Evolutionary conservation across 1,140 invertebrate species (phyloP), one percentile per base, ranked within the genome.

Genomic region (Drosophila suzukii): DNA sequence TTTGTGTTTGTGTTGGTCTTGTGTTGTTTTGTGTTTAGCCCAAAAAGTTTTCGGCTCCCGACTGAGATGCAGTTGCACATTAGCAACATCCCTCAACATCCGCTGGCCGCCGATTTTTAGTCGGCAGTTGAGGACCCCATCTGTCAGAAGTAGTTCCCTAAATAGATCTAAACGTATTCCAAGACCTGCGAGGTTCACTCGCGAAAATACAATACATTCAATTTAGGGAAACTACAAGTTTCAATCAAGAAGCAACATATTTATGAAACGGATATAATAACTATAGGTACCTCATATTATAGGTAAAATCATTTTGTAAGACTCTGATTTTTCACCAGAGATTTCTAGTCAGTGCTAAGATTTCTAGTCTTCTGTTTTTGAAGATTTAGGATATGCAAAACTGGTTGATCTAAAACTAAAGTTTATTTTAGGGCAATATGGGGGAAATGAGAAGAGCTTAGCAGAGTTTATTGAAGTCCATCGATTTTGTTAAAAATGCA

Each of bases 1-100:
- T 36, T 46, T 15, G 20, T 50, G 46, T 6, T 24, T 10, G 3
- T 27, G 27, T 27, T 5, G 27, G 27, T 24, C 6, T 10, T 17
- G 27, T 36, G 49, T 51, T 51, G 49, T 50, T n/a, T 6, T 13
- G 46, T 7, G 13, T 34, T 51, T 53, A 17, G n/a, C 15, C 6
- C 50, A 5, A 20, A 36, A 34, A 53, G 50, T 36, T 53, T 36
- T 53, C 10, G 15, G 30, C 49, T 15, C n/a, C 27, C 49, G 49
- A 32, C 49, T 34, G 49, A 17, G 32, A 34, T 36, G 50, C 32
- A 20, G 30, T 53, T 17, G n/a, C 30, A 15, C 49, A 51, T 15
- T 30, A 32, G 30, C 8, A 32, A 13, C 49, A 51, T 10, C 32
- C 32, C 32, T 6, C 4, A 32, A 24, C 49, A 51, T 51, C 49